A percentile compares a stretch with the other conserved stretches of the same genome.
These are phyloP conservation scores for Gortyna flavago DNA, from an alignment of 2,888 invertebrate genomes.

Conservation along the genomic window DNA sequence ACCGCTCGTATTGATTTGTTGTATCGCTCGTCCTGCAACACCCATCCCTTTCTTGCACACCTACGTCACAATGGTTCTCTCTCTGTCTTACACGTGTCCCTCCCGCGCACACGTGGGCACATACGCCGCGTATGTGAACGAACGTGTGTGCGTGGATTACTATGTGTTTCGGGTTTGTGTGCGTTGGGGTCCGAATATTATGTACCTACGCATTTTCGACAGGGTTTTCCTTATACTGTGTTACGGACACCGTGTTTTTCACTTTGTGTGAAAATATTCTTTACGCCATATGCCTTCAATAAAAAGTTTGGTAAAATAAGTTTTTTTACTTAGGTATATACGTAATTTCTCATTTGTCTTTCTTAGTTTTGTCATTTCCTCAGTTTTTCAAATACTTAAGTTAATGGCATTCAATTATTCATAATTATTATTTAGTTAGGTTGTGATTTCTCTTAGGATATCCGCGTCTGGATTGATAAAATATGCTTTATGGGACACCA, in stretches of 20 bases:
- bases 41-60: constrained; percentile 83
- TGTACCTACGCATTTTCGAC: constrained; percentile 84
- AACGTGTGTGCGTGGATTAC: constrained; percentile 73
- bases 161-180: constrained; percentile 80
- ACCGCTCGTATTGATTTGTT: constrained; percentile 91
- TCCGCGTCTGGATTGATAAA: not conserved
- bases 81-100: constrained; percentile 80
- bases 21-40: constrained; percentile 90
- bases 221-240: constrained; percentile 76
- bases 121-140: constrained; percentile 79
- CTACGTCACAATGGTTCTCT: constrained; percentile 68
- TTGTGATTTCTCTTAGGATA: not conserved
- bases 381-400: not conserved
- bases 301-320: constrained; percentile 12
- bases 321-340: not conserved
- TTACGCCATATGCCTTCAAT: constrained; percentile 11
- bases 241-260: constrained; percentile 62
- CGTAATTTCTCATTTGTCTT: constrained; percentile 3
- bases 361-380: not conserved
- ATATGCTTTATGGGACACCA: not conserved
- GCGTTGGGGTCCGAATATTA: constrained; percentile 87
- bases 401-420: not conserved
- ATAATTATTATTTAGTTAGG: not conserved
- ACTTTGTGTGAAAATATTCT: constrained; percentile 39
- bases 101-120: constrained; percentile 84